Evolutionary conservation across 1,140 invertebrate species (phyloP), one percentile per base, ranked within the genome.

Genomic region (Drosophila mayri): DNA sequence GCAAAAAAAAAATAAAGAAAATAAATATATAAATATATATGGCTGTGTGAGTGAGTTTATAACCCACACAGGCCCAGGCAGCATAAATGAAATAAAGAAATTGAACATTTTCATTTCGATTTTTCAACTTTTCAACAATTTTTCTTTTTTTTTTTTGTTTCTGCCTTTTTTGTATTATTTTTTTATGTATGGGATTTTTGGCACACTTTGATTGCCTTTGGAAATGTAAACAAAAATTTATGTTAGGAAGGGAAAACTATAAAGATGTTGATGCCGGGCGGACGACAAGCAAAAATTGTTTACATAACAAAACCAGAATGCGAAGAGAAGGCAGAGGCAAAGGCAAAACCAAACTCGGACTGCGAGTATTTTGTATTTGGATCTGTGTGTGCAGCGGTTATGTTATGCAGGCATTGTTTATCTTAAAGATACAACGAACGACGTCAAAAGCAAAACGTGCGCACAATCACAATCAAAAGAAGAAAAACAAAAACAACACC

Each of bases 401-500:
- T 84, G 85, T 81, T 88, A 67, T 90, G 85, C 85, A 86, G 85
- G 85, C 86, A 90, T 90, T 90, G 85, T 90, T 90, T 90, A 90
- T 90, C 85, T 90, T 90, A 49, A 90, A 81, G 85, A 88, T 79
- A 88, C 81, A 90, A 65, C 55, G 40, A 64, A 71, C 47, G 59
- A 88, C 77, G 81, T 84, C 68, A 84, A 90, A 59, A 76, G 76
- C 87, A 90, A 83, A 90, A 90, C 81, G 81, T 90, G 86, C 78
- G 81, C 81, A 81, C 70, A 73, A 76, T 46, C 66, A 47, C 46
- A 47, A 47, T 47, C 46, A 5, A 14, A 47, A 47, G 59, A 55
- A 52, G 54, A 40, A 43, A 40, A 63, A 52, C 76, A 57, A 59
- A 40, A 54, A 72, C 64, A 46, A 55, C 28, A 72, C 71, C 46